Evolutionary conservation across 1,140 invertebrate species (phyloP), one percentile per base, ranked within the genome.

Genomic region (Panulirus ornatus): DNA sequence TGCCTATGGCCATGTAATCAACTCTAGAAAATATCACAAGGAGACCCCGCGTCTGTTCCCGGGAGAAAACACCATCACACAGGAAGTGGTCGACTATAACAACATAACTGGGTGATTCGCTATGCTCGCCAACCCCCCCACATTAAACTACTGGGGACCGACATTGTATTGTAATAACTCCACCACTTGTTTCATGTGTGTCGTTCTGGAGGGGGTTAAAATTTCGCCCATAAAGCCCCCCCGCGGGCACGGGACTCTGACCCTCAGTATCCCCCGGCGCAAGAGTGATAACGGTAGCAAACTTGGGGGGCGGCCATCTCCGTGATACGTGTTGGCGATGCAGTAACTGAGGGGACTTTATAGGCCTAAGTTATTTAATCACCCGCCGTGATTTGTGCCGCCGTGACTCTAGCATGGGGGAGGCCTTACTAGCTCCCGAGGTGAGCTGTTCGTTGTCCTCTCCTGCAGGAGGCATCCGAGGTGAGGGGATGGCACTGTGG

Each of bases 331-430:
- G 40, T 19, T 38, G 40, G 40, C 1, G 6, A 38, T 76, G 73
- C 38, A 76, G 73, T 38, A 42, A n/a, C 38, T 40, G 27, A 76
- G 40, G 38, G 44, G 36, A 27, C 36, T 47, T 38, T 76, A n/a
- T 76, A 76, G 73, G 73, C 40, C 73, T 76, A 76, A 76, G 40
- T n/a, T 76, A 76, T 44, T 76, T 76, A 76, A 76, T 76, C 44
- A 76, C 40, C 73, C 42, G 40, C 9, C 38, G 19, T 38, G 14
- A 38, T 42, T 8, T 44, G 11, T 44, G 73, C 38, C 36, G 73
- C 8, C 40, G 16, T 38, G 38, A n/a, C 34, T 42, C 73, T 76
- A 76, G 42, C 73, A 40, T 40, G 73, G 16, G 16, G 44, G 5
- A 38, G 34, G 70, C 70, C 22, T 76, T 16, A 76, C 38, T 76